phyloP scores from a whole-genome alignment of 2,113 vertebrate species.

The Gobiocypris rarus region DNA sequence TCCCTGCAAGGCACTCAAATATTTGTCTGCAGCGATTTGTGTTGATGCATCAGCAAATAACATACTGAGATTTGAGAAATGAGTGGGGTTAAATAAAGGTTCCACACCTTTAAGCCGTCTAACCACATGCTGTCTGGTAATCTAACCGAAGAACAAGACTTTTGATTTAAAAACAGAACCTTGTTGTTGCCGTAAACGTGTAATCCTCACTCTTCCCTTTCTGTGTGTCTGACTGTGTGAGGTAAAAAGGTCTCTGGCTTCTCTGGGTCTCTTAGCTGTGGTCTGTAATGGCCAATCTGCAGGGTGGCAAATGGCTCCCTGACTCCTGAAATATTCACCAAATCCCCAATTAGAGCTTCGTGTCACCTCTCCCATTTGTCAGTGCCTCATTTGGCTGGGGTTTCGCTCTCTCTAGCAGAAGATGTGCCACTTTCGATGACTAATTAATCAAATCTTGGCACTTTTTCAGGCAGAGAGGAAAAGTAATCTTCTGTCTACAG shows the following conservation, averaged over 20 bases:
- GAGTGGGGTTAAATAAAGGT: conserved; percentile 12
- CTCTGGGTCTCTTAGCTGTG: conserved; percentile 6
- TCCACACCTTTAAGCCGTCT: not conserved
- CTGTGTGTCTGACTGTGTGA: conserved; percentile 9
- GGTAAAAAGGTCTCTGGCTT: not conserved
- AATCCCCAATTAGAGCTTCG: conserved; percentile 48
- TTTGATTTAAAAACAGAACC: not conserved
- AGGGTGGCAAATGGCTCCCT: conserved; percentile 32
- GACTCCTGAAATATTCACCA: conserved; percentile 55
- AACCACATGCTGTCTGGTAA: not conserved
- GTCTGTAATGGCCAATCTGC: conserved; percentile 43
- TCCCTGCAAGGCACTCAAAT: not conserved
- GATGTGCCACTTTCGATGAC: conserved; percentile 50
- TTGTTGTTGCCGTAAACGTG: not conserved
- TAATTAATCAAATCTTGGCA: conserved; percentile 63
- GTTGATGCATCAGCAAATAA: not conserved
- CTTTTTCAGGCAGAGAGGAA: conserved; percentile 47
- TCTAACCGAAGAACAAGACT: not conserved
- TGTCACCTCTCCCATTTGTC: conserved; percentile 52
- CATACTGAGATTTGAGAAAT: conserved; percentile 27
- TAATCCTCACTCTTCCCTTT: not conserved
- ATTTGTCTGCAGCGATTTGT: conserved; percentile 28
- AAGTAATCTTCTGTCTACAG: conserved; percentile 55
- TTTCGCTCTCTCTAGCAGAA: conserved; percentile 21
- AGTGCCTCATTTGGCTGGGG: conserved; percentile 38